Base-by-base conservation (phyloP, 1,140 invertebrate species). In the Drosophila erecta region DNA sequence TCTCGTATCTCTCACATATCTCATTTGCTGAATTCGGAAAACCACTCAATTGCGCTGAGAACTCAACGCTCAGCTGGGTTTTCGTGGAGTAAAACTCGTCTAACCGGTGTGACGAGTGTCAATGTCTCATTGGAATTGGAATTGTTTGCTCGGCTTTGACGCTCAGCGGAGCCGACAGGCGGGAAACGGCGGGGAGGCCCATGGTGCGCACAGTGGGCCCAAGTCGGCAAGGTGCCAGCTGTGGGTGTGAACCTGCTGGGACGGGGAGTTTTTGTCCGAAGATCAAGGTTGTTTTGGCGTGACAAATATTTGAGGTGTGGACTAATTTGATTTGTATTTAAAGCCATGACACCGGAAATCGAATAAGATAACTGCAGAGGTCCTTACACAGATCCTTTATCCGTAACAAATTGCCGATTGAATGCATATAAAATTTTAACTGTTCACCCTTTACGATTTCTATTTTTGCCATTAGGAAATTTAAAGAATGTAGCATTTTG, bases 71-170 rank as follows among this genome's bases (percentile, higher is more conserved):
- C 62, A 27, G 44, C 35, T 69, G 77, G 54, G 51, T 41, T 35
- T 56, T 51, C 30, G 43, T 17, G 55, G 64, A 61, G 56, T 60
- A 71, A 69, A 90, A 90, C 85, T 90, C 71, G 85, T 85, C 67
- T 72, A 90, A 90, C 85, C 85, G 85, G 85, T 90, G 59, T 80
- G 81, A 90, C 85, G 78, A 81, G 85, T 90, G 85, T 90, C 85
- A 90, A 90, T 90, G 85, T 83, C 85, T 90, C 84, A 79, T 81
- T 87, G 83, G 75, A 87, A 86, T 51, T 12, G 47, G 6, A 33
- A 33, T 86, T 87, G 83, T 81, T 75, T 70, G 81, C 41, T 84
- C 75, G 65, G 60, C 71, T 83, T 78, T 81, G 81, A 86, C 75
- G 78, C 83, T 86, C 78, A 86, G 80, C 81, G 60, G 84, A 86